Evolutionary conservation across 2,888 invertebrate genomes (phyloP), one percentile per base, ranked within the genome.

Genomic region (Candidula unifasciata): DNA sequence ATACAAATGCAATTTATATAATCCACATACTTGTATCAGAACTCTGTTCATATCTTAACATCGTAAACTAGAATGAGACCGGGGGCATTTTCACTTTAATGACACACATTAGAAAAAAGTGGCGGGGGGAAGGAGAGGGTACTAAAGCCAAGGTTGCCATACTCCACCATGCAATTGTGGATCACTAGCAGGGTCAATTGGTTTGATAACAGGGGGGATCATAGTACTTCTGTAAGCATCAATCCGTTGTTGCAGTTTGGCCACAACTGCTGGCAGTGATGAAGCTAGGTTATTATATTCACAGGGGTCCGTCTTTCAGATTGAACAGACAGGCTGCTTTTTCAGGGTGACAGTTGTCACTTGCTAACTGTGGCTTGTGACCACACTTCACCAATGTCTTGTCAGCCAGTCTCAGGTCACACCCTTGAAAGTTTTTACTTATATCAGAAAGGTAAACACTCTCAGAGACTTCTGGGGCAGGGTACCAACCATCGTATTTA

Each of bases 301-400:
- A 92, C 98, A 98, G 0, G 98, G 98, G 94, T 98, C 98, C n/a
- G 18, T 95, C 94, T 1, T 94, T 94, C 16, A 98, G 95, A 92
- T 98, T 96, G 93, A 96, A 97, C 8, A 99, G 94, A 91, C 98
- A 99, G 0, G 97, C 96, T 0, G 95, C 94, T 60, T 94, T 88
- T 0, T 96, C 91, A 0, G 97, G 96, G 80, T 95, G 93, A 93
- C 98, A 98, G 0, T 93, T 90, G 35, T 88, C 89, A 37, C 90
- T 92, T 6, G 92, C 92, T 86, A 92, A 91, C 5, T 85, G 82
- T 5, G 93, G 93, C 83, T 90, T 90, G 10, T 87, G 84, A 6
- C 93, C 92, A 89, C 93, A 93, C 0, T 90, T 80, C 24, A 54
- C 37, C 18, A 79, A 66, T 33, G 74, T 54, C n/a, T 21, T 35